Percentiles rank a stretch among this genome's conserved stretches.
phyloP scores from a whole-genome alignment of 23 tunicate species.

The Diplosoma virens region DNA sequence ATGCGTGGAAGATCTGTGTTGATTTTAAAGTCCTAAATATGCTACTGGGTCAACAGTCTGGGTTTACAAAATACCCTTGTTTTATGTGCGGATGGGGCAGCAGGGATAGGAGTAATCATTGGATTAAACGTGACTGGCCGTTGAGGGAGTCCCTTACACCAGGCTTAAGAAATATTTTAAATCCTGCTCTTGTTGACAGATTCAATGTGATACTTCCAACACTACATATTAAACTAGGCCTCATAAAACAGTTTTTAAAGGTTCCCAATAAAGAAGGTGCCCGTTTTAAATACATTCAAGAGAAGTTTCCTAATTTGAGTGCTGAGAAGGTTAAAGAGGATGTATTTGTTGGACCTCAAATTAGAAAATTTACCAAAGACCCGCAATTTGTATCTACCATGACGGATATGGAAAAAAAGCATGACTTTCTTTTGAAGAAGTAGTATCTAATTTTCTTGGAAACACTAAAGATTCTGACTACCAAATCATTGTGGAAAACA shows the following conservation, averaged over 20 bases:
- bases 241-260: slow-evolving; percentile 41
- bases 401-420: no score
- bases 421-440: no score
- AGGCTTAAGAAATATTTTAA: slow-evolving; percentile 25
- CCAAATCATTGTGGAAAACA: no score
- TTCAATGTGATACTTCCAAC: slow-evolving; percentile 24
- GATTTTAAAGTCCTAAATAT: no score
- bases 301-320: slow-evolving; percentile 34
- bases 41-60: slow-evolving; percentile 33
- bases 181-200: no score
- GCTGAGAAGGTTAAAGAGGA: slow-evolving; percentile 37
- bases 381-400: no score
- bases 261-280: slow-evolving; percentile 37
- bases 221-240: slow-evolving; percentile 20
- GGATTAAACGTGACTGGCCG: slow-evolving; percentile 37
- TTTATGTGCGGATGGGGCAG: slow-evolving; percentile 37
- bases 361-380: no score
- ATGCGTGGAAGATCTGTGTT: slow-evolving; percentile 24
- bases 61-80: slow-evolving; percentile 40
- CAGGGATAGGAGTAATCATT: slow-evolving; percentile 34
- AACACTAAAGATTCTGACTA: no score
- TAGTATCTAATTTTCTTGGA: no score
- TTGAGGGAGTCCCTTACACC: slow-evolving; percentile 20
- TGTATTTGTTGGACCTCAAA: no score
- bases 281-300: slow-evolving; percentile 22